Percentiles rank a stretch among this genome's conserved stretches.
phyloP scores from a whole-genome alignment of 2,797 vertebrate species.

The Sylvia borin region DNA sequence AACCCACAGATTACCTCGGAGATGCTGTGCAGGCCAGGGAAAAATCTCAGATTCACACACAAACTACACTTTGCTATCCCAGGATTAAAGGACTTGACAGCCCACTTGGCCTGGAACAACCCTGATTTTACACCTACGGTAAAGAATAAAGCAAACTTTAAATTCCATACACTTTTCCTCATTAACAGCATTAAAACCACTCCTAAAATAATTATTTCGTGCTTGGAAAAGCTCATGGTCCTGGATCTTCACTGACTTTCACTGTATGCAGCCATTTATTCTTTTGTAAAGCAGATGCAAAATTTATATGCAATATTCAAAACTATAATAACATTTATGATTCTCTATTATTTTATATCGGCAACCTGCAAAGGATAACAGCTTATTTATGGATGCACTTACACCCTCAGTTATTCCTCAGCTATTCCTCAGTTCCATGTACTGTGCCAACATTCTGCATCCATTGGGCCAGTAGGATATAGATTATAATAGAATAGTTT shows the following conservation, averaged over 20 bases:
- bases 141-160: neutral
- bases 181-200: neutral
- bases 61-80: neutral
- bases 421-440: neutral
- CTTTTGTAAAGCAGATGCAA: neutral
- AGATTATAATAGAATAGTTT: accelerated
- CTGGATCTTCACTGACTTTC: neutral
- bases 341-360: neutral
- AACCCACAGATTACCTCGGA: constrained; percentile 2
- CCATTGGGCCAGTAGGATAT: accelerated
- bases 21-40: neutral
- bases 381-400: neutral
- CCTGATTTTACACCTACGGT: neutral
- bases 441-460: neutral
- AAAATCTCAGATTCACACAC: neutral
- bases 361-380: neutral
- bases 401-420: neutral
- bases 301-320: neutral
- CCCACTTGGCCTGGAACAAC: neutral
- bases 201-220: neutral
- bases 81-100: neutral
- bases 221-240: neutral
- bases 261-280: neutral
- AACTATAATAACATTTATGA: neutral
- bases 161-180: neutral